phyloP scores from a whole-genome alignment of 2,888 invertebrate genomes.

The Cheilosia grossa region DNA sequence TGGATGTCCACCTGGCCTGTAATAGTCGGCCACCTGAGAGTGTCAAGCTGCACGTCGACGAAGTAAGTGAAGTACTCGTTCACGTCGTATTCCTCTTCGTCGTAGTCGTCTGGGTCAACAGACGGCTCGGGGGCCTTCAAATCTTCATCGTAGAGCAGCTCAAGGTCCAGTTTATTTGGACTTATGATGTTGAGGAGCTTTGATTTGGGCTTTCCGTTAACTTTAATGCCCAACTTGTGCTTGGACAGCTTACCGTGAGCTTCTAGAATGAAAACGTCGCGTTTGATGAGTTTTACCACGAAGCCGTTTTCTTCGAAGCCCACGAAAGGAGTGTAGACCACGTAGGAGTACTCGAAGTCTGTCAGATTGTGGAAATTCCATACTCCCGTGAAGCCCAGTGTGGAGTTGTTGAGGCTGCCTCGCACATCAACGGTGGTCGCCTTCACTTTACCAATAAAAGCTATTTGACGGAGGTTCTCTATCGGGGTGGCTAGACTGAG shows the following conservation, averaged over 20 bases:
- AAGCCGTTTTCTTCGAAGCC: constrained; percentile 91
- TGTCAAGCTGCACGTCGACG: constrained; percentile 85
- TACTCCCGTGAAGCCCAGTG: constrained; percentile 90
- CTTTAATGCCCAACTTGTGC: constrained; percentile 85
- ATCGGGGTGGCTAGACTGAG: constrained; percentile 90
- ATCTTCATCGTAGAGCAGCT: constrained; percentile 82
- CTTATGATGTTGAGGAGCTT: constrained; percentile 80
- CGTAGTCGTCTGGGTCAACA: constrained; percentile 78
- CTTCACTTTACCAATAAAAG: constrained; percentile 88
- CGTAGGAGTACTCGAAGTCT: constrained; percentile 91
- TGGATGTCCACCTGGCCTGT: constrained; percentile 85
- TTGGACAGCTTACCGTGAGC: constrained; percentile 88
- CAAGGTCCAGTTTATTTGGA: constrained; percentile 78
- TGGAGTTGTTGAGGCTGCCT: constrained; percentile 89
- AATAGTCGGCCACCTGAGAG: constrained; percentile 85
- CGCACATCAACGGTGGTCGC: constrained; percentile 89
- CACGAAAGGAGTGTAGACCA: constrained; percentile 90
- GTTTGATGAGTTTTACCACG: constrained; percentile 87
- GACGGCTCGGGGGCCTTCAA: constrained; percentile 77
- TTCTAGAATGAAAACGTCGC: constrained; percentile 88
- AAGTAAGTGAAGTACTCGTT: constrained; percentile 84
- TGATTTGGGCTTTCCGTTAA: constrained; percentile 81
- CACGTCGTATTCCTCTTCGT: constrained; percentile 81
- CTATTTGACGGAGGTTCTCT: constrained; percentile 87
- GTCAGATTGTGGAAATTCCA: constrained; percentile 86